These are phyloP conservation scores for Nesoenas mayeri DNA, from an alignment of 2,113 vertebrate species.

Conservation along the genomic window DNA sequence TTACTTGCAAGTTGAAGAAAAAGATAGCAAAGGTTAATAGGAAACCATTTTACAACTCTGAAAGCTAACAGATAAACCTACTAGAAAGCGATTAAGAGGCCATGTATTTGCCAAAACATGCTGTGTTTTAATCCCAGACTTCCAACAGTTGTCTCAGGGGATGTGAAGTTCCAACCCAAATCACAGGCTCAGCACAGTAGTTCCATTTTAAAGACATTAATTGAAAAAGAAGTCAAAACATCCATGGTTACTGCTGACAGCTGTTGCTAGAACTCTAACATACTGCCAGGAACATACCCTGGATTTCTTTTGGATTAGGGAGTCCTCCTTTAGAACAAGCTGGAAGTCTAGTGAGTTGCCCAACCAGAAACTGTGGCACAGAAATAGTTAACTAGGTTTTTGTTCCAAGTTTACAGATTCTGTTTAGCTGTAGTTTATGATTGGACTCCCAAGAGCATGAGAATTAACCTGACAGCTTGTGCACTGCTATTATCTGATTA, in stretches of 20 bases:
- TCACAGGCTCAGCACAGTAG: background rate
- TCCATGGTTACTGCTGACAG: background rate
- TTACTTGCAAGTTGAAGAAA: background rate
- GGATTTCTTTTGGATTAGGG: background rate
- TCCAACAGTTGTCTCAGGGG: background rate
- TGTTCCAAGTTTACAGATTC: background rate
- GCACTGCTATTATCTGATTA: background rate
- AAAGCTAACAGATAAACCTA: background rate
- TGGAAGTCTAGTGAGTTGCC: background rate
- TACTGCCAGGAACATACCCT: background rate
- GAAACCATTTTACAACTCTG: background rate
- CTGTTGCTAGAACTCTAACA: background rate
- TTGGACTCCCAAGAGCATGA: background rate
- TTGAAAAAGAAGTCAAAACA: slow-evolving; percentile 38
- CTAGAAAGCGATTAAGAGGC: background rate
- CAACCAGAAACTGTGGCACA: background rate
- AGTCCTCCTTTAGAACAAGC: background rate
- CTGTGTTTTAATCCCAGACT: background rate
- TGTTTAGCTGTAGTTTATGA: background rate
- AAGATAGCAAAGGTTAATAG: background rate
- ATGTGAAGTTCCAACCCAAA: background rate
- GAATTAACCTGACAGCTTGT: background rate
- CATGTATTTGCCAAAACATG: background rate
- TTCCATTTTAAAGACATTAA: slow-evolving; percentile 34
- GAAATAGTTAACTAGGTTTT: background rate